phyloP scores from a whole-genome alignment of 2,113 vertebrate genomes.

The Notarius lentiginosus region DNA sequence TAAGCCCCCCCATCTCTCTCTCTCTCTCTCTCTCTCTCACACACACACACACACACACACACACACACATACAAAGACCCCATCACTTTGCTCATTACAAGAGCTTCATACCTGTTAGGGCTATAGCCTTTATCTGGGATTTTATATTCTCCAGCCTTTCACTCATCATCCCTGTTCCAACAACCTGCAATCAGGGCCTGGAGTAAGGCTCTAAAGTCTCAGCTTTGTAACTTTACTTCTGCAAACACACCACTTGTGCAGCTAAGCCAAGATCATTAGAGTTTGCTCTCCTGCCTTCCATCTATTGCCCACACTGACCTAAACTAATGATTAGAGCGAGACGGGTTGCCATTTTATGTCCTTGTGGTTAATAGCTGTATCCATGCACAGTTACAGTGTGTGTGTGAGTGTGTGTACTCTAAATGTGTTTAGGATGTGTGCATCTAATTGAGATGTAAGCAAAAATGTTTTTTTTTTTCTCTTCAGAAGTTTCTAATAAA shows the following conservation, averaged over 20 bases:
- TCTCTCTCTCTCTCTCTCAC: slow-evolving; percentile 46
- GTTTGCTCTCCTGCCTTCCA: slow-evolving; percentile 58
- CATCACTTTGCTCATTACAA: slow-evolving; percentile 74
- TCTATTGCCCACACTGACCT: slow-evolving; percentile 59
- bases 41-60: slow-evolving; percentile 33
- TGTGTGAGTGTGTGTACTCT: slow-evolving; percentile 11
- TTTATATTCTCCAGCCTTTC: slow-evolving; percentile 70
- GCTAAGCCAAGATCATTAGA: slow-evolving; percentile 70
- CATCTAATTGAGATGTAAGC: slow-evolving; percentile 76
- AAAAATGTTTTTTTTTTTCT: slow-evolving; percentile 67
- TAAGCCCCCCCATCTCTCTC: slow-evolving; percentile 40
- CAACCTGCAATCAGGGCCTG: slow-evolving; percentile 66
- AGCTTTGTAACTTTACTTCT: slow-evolving; percentile 69
- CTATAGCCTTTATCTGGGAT: slow-evolving; percentile 73
- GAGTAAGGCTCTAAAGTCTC: slow-evolving; percentile 61
- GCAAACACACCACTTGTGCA: slow-evolving; percentile 60
- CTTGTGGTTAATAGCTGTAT: slow-evolving; percentile 37
- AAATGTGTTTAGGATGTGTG: slow-evolving; percentile 25
- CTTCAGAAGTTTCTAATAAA: slow-evolving; percentile 78
- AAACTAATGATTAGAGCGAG: slow-evolving; percentile 54
- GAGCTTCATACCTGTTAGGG: slow-evolving; percentile 70
- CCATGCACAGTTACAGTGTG: slow-evolving; percentile 47
- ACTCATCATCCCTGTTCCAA: slow-evolving; percentile 69
- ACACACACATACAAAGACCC: slow-evolving; percentile 32
- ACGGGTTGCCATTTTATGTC: slow-evolving; percentile 37